These are phyloP conservation scores for Nezara viridula DNA, from an alignment of 2,888 invertebrate species.

Conservation along the genomic window DNA sequence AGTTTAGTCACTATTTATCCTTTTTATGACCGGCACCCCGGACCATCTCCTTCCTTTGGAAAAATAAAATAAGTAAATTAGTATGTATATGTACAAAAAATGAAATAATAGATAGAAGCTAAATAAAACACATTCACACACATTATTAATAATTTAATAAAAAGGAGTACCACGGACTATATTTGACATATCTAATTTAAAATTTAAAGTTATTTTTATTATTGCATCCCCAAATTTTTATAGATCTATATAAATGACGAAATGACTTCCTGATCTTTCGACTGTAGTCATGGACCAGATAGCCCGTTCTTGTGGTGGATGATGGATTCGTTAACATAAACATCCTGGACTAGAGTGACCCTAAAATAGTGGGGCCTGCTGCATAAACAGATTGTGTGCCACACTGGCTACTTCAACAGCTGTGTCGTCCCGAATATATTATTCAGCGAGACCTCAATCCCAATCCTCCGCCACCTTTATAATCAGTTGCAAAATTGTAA, in stretches of 20 bases:
- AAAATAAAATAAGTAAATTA: no score
- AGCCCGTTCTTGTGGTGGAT: background rate
- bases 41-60: no score
- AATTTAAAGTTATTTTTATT: no score
- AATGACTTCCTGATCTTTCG: background rate
- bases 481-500: background rate
- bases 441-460: background rate
- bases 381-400: conserved; percentile 6
- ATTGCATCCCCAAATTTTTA: background rate
- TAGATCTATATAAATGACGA: background rate
- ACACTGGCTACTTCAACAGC: background rate
- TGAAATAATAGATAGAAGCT: no score
- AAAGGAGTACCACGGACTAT: no score
- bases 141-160: no score
- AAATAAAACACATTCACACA: no score
- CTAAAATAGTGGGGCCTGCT: background rate
- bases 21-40: no score
- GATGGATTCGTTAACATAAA: background rate
- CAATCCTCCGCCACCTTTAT: background rate
- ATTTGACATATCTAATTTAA: no score
- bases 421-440: background rate
- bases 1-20: no score
- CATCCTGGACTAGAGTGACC: background rate
- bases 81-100: no score
- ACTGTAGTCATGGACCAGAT: background rate